A percentile compares a stretch with the other conserved stretches of the same genome.
phyloP scores from a whole-genome alignment of 2,797 vertebrate genomes.

The Gallinago solitaria region DNA sequence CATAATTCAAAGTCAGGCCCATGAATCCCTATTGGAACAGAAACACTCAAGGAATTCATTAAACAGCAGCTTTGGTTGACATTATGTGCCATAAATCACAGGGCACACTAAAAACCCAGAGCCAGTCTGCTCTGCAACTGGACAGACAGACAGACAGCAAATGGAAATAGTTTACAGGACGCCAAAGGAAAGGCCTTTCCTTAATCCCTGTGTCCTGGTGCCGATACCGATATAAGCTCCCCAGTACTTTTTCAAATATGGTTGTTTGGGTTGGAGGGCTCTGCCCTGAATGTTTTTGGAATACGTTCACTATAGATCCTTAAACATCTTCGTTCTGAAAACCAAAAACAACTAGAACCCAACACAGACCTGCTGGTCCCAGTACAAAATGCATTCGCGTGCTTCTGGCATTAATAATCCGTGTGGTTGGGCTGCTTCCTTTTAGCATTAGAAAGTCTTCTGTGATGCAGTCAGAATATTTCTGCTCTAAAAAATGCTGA shows the following conservation, averaged over 20 bases:
- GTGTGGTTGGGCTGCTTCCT: conserved; percentile 55
- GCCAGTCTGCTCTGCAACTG: background rate
- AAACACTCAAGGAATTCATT: background rate
- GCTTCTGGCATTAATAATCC: conserved; percentile 51
- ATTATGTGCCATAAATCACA: background rate
- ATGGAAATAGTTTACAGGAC: background rate
- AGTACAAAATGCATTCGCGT: background rate
- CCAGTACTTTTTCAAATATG: background rate
- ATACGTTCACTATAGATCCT: background rate
- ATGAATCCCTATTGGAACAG: background rate
- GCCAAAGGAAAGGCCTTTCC: background rate
- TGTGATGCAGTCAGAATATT: conserved; percentile 27
- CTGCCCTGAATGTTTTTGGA: background rate
- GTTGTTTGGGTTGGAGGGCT: conserved; percentile 34
- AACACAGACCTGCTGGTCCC: conserved; percentile 27
- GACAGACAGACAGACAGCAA: background rate
- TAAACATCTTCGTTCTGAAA: conserved; percentile 38
- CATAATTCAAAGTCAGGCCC: background rate
- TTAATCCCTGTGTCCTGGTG: accelerated
- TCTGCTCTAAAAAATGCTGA: background rate
- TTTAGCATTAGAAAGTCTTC: conserved; percentile 21
- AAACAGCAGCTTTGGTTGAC: background rate
- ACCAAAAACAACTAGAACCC: conserved; percentile 25
- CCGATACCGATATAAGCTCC: accelerated
- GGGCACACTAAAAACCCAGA: background rate